A percentile compares a stretch with the other conserved stretches of the same genome.
phyloP scores from a whole-genome alignment of 2,888 invertebrate species.

The Cryptocephalus primarius region DNA sequence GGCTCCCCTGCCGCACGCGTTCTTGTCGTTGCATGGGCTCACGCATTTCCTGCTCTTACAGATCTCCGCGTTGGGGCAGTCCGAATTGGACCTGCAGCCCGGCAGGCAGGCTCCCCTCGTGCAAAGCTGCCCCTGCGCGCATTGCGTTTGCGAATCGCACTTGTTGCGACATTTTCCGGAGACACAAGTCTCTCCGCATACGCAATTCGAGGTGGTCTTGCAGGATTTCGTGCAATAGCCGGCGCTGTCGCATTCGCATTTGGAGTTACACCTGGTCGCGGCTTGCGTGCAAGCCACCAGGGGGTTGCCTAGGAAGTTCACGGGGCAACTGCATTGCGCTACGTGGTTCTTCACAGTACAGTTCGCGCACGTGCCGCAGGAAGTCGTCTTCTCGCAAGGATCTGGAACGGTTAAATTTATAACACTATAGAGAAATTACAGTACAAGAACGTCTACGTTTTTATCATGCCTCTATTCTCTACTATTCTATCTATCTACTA shows the following conservation, averaged over 20 bases:
- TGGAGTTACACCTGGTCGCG: slow-evolving; percentile 59
- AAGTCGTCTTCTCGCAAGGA: slow-evolving; percentile 63
- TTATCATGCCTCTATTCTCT: too few relatives aligned
- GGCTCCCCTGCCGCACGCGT: slow-evolving; percentile 71
- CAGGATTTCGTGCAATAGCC: slow-evolving; percentile 71
- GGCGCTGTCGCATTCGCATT: slow-evolving; percentile 69
- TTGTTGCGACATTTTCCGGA: slow-evolving; percentile 61
- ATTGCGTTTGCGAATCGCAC: slow-evolving; percentile 58
- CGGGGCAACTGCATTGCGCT: slow-evolving; percentile 76
- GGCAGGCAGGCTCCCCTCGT: slow-evolving; percentile 59
- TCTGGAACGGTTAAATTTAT: slow-evolving; percentile 45
- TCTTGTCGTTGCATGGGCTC: slow-evolving; percentile 54
- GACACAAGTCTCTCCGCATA: slow-evolving; percentile 71
- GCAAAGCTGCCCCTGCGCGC: slow-evolving; percentile 67
- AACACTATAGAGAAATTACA: too few relatives aligned
- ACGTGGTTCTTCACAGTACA: slow-evolving; percentile 77
- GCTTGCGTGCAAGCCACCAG: slow-evolving; percentile 65
- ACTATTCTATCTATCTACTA: too few relatives aligned
- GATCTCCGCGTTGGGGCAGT: slow-evolving; percentile 66
- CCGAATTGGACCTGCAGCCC: slow-evolving; percentile 69
- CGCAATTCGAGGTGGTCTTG: slow-evolving; percentile 53
- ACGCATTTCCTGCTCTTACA: slow-evolving; percentile 62
- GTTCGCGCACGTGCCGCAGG: slow-evolving; percentile 75
- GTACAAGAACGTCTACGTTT: too few relatives aligned
- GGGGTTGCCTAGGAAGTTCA: slow-evolving; percentile 73